Percentiles rank a stretch among this genome's conserved stretches.
phyloP scores from a whole-genome alignment of 2,888 invertebrate species.

The Platerodrilus igneus region DNA sequence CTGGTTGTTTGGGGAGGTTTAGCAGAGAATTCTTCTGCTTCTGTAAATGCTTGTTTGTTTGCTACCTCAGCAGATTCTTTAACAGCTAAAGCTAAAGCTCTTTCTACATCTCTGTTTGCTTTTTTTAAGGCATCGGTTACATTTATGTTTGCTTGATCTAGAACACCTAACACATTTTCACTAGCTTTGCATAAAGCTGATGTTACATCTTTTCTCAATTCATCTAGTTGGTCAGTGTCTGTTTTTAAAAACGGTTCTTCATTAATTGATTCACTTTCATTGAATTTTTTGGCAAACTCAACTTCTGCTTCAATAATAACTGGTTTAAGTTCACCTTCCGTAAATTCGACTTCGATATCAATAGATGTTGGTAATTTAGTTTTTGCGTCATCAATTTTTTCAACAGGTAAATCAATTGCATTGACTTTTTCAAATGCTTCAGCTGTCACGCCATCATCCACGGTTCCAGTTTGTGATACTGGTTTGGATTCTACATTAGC shows the following conservation, averaged over 20 bases:
- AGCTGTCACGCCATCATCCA: too few species aligned
- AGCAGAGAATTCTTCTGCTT: too few species aligned
- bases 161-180: conserved; percentile 11
- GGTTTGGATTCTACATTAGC: too few species aligned
- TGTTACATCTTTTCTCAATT: conserved; percentile 5
- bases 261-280: too few species aligned
- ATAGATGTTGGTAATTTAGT: not conserved
- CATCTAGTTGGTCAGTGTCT: conserved; percentile 6
- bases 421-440: too few species aligned
- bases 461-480: too few species aligned
- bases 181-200: conserved; percentile 13
- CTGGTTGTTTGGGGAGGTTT: not conserved
- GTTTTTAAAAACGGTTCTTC: conserved; percentile 3
- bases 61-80: not conserved
- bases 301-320: too few species aligned
- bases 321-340: not conserved
- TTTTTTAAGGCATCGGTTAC: conserved; percentile 12
- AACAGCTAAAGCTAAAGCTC: conserved; percentile 6
- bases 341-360: not conserved
- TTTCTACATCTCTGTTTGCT: conserved; percentile 12
- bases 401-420: too few species aligned
- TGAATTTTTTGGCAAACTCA: too few species aligned
- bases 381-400: not conserved
- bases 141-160: conserved; percentile 12
- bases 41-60: not conserved